These are phyloP conservation scores for Etia nguti DNA, from an alignment of 2,113 vertebrate genomes.

Conservation along the genomic window DNA sequence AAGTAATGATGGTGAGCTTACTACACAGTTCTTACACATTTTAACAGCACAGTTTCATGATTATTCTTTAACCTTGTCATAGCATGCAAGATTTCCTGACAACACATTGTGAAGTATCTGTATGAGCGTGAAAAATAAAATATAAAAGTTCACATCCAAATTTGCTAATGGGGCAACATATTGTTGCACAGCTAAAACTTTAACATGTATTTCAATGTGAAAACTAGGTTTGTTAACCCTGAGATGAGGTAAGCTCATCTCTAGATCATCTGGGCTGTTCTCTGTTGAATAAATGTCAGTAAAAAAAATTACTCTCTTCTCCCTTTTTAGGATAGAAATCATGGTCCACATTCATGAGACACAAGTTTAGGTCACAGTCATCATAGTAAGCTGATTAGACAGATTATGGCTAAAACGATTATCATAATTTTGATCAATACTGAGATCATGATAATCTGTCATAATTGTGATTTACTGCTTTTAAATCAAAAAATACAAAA, in stretches of 20 bases:
- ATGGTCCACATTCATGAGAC: not conserved
- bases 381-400: not conserved
- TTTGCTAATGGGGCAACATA: not conserved
- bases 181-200: not conserved
- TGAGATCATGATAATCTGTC: not conserved
- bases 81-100: not conserved
- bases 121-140: no score
- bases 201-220: not conserved
- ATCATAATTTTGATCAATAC: not conserved
- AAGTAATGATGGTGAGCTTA: not conserved
- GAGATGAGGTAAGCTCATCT: not conserved
- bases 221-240: not conserved
- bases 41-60: not conserved
- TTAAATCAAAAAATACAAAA: not conserved
- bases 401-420: not conserved
- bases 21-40: not conserved
- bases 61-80: not conserved
- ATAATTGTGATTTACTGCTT: not conserved
- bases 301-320: not conserved
- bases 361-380: not conserved
- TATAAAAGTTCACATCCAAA: not conserved
- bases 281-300: not conserved
- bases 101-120: not conserved
- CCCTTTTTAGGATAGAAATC: not conserved
- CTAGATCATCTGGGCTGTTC: not conserved